A percentile compares a stretch with the other conserved stretches of the same genome.
These are phyloP conservation scores for Frankliniella fusca DNA, from an alignment of 2,888 invertebrate species.

Conservation along the genomic window DNA sequence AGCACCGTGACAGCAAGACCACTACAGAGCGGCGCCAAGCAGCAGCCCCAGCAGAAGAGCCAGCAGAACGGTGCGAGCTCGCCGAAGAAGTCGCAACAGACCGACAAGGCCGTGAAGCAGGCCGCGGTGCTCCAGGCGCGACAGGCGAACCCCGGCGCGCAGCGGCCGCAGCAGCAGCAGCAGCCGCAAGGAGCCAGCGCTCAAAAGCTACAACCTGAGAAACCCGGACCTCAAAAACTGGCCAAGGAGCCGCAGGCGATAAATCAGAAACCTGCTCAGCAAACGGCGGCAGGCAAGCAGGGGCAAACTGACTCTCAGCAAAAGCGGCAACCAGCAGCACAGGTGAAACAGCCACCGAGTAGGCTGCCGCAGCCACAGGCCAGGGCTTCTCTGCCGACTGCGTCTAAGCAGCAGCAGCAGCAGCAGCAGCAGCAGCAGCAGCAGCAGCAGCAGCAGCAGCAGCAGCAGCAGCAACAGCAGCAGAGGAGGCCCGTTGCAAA, in stretches of 20 bases:
- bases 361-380: background rate
- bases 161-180: background rate
- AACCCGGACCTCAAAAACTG: no score
- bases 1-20: background rate
- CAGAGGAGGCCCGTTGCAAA: background rate
- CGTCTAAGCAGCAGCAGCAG: background rate
- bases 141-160: background rate
- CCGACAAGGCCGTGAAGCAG: background rate
- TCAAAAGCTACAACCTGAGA: no score
- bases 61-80: background rate
- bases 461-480: background rate
- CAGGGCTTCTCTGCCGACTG: background rate
- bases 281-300: no score
- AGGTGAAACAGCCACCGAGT: background rate
- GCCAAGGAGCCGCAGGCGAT: no score
- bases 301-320: background rate
- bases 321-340: background rate
- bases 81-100: background rate
- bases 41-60: background rate
- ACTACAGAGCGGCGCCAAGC: background rate
- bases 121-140: background rate
- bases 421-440: background rate
- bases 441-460: background rate
- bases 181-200: background rate
- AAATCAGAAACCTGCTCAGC: no score